Conservation (phyloP, 1,140 invertebrate genomes). For the Aphidius gifuensis region DNA sequence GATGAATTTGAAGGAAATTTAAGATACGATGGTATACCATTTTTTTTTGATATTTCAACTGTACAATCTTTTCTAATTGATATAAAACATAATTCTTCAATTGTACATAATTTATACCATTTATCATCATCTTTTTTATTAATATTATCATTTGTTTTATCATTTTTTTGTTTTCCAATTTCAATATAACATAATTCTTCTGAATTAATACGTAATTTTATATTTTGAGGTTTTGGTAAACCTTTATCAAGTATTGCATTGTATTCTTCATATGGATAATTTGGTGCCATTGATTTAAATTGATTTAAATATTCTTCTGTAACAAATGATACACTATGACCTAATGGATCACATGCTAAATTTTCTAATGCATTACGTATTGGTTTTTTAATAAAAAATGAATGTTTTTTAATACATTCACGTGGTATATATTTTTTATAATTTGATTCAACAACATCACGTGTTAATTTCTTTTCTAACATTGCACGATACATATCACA, state of each 20-base stretch:
- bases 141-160: too few species aligned
- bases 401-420: constrained; percentile 69
- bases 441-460: constrained; percentile 67
- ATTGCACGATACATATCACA: constrained; percentile 76
- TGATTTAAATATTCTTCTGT: constrained; percentile 77
- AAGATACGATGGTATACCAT: constrained; percentile 74
- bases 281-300: constrained; percentile 72
- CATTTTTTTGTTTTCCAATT: constrained; percentile 19
- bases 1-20: constrained; percentile 62
- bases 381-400: constrained; percentile 71
- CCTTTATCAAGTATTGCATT: constrained; percentile 64
- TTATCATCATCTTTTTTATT: constrained; percentile 21
- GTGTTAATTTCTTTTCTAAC: constrained; percentile 65
- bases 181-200: constrained; percentile 71
- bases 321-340: constrained; percentile 63
- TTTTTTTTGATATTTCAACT: constrained; percentile 75
- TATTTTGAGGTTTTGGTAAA: constrained; percentile 42
- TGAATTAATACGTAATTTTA: constrained; percentile 58
- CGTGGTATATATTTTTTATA: constrained; percentile 81
- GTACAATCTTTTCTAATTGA: constrained; percentile 66
- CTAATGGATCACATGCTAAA: constrained; percentile 47
- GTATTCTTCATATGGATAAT: constrained; percentile 77
- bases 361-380: constrained; percentile 66
- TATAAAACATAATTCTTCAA: constrained; percentile 79
- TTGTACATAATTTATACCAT: constrained; percentile 73